phyloP scores from a whole-genome alignment of 2,797 vertebrate genomes.

The Bryconaethiops microstoma region DNA sequence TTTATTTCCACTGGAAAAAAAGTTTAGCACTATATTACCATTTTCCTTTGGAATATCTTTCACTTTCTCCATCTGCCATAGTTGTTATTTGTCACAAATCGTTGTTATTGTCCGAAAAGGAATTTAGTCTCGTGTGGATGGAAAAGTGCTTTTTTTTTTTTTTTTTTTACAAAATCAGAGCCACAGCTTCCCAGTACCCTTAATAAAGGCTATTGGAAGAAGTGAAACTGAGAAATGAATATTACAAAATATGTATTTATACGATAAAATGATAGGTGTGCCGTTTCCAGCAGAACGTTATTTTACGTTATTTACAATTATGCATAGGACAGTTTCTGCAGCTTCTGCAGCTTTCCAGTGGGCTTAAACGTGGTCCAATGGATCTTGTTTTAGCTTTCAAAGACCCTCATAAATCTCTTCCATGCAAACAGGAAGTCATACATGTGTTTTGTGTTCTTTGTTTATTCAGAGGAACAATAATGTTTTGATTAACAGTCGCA shows the following conservation, averaged over 20 bases:
- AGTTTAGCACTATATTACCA: background rate
- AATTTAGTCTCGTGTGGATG: constrained; percentile 51
- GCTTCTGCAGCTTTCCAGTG: background rate
- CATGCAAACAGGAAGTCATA: background rate
- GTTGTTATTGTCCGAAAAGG: constrained; percentile 54
- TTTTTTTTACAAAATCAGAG: background rate
- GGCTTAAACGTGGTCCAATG: background rate
- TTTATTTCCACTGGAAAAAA: background rate
- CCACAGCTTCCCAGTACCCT: too few relatives aligned
- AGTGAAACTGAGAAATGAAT: too few relatives aligned
- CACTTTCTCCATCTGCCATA: constrained; percentile 43
- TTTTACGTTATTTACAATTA: background rate
- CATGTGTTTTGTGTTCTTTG: background rate
- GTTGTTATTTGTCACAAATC: constrained; percentile 24
- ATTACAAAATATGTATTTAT: background rate
- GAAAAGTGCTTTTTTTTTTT: constrained; percentile 51
- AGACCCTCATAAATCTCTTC: background rate
- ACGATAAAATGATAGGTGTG: background rate
- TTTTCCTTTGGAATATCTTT: constrained; percentile 47
- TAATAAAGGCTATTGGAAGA: too few relatives aligned
- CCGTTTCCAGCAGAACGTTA: background rate
- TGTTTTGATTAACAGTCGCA: constrained; percentile 1
- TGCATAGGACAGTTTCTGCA: background rate
- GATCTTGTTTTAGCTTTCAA: background rate
- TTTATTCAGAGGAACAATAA: background rate